Conservation (phyloP, 1,140 invertebrate species). For the Batillaria attramentaria region DNA sequence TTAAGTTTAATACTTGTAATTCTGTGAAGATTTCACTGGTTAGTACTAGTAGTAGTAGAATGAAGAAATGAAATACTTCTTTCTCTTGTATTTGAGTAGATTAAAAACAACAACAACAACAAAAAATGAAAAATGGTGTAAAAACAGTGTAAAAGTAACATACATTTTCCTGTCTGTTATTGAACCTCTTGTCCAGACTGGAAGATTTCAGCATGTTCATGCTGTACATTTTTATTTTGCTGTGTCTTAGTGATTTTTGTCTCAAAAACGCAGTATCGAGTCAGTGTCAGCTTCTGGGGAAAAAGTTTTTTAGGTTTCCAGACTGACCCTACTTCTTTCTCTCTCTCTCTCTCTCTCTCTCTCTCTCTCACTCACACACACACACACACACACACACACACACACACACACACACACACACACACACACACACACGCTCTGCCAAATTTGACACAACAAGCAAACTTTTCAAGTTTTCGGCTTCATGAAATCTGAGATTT, state of each 20-base stretch:
- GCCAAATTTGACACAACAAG: not conserved
- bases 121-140: too few relatives aligned
- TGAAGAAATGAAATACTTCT: too few relatives aligned
- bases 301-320: not conserved
- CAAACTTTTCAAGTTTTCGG: not conserved
- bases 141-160: too few relatives aligned
- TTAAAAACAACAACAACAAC: too few relatives aligned
- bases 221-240: too few relatives aligned
- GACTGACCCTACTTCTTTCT: not conserved
- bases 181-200: too few relatives aligned
- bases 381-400: not conserved
- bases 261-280: not conserved
- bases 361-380: slow-evolving; percentile 19
- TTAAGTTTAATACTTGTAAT: too few relatives aligned
- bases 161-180: too few relatives aligned
- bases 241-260: not conserved
- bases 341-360: slow-evolving; percentile 22
- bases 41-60: too few relatives aligned
- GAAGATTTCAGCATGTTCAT: too few relatives aligned
- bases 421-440: not conserved
- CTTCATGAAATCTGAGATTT: not conserved
- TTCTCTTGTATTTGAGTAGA: too few relatives aligned
- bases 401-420: not conserved
- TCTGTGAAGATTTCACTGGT: too few relatives aligned
- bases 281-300: not conserved